Evolutionary conservation across 2,888 invertebrate species (phyloP).

Genomic region (Hirtodrosophila cameraria): DNA sequence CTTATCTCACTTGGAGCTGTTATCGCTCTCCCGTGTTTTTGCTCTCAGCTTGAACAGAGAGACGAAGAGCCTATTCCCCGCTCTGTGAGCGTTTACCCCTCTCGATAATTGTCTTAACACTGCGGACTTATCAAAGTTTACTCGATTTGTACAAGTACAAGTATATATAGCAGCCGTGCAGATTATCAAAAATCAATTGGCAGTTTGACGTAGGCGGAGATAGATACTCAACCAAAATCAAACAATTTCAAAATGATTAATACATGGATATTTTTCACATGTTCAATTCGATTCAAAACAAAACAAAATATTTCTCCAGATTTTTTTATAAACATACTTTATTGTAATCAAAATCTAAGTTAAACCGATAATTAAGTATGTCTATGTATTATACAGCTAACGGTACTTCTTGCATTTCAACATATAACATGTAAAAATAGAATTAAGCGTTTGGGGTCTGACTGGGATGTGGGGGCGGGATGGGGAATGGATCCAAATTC

Average conservation of each 20-base stretch:
- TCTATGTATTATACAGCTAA: conserved; percentile 80
- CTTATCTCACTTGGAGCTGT: conserved; percentile 59
- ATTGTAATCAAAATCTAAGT: too few species aligned
- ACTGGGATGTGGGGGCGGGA: too few species aligned
- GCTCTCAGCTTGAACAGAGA: conserved; percentile 8
- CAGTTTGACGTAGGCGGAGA: conserved; percentile 33
- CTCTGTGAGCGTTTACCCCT: conserved; percentile 8
- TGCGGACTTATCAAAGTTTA: conserved; percentile 35
- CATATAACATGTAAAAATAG: conserved; percentile 83
- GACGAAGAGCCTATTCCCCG: conserved; percentile 4
- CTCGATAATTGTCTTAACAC: background rate
- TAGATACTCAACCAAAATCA: conserved; percentile 9
- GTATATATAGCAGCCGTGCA: conserved; percentile 3
- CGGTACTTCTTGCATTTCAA: conserved; percentile 75
- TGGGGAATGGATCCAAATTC: conserved; percentile 11
- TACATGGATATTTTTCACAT: too few species aligned
- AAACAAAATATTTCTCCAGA: too few species aligned
- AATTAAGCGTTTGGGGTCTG: too few species aligned
- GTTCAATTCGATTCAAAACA: too few species aligned
- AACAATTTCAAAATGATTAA: too few species aligned
- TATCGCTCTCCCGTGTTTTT: conserved; percentile 46
- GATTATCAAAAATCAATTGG: conserved; percentile 38
- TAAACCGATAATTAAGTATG: too few species aligned
- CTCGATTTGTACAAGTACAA: too few species aligned
- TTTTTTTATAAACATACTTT: too few species aligned